These are phyloP conservation scores for Chionomys nivalis DNA, from an alignment of 2,113 vertebrate genomes.

Conservation along the genomic window DNA sequence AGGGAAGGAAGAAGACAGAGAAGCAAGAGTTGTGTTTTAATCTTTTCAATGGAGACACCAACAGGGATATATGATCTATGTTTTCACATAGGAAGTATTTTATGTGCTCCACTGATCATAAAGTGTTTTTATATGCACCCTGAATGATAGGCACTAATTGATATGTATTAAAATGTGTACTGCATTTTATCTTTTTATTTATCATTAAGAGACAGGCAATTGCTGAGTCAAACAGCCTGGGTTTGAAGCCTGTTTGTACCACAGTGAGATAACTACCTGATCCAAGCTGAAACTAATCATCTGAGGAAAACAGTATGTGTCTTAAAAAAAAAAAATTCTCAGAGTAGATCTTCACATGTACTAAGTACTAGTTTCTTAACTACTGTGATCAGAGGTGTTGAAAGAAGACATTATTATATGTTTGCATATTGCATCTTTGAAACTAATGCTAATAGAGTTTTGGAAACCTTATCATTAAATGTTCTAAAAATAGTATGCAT, in stretches of 20 bases:
- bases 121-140: neutral
- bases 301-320: neutral
- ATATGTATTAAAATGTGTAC: neutral
- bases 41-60: neutral
- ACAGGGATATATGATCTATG: neutral
- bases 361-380: neutral
- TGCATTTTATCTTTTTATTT: neutral
- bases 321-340: neutral
- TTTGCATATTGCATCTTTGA: constrained; percentile 41
- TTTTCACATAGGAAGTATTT: constrained; percentile 30
- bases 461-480: constrained; percentile 62
- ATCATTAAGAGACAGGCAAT: neutral
- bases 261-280: neutral
- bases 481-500: constrained; percentile 66
- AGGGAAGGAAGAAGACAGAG: neutral
- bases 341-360: neutral
- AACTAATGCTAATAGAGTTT: constrained; percentile 7
- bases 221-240: neutral
- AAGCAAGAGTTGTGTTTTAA: neutral
- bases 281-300: neutral
- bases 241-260: neutral
- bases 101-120: neutral
- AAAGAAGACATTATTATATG: constrained; percentile 44
- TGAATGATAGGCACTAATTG: neutral
- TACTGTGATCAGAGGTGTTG: constrained; percentile 37